Conservation (phyloP, 2,888 invertebrate genomes). For the Pardosa pseudoannulata region DNA sequence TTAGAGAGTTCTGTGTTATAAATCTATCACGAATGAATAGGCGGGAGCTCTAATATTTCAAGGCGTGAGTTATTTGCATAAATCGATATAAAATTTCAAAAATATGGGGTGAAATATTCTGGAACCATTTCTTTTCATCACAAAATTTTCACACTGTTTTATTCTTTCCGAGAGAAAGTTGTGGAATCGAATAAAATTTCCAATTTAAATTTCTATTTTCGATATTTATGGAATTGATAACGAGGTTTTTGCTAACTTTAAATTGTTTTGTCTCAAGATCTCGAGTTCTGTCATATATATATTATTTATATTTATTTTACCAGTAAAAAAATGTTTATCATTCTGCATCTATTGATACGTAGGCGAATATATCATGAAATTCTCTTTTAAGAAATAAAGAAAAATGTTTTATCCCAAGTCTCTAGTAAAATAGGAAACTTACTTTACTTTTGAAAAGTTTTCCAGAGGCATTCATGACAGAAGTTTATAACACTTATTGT, state of each 20-base stretch:
- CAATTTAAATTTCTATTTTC: background rate
- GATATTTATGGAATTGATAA: background rate
- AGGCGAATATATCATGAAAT: too few relatives aligned
- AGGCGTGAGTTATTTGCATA: background rate
- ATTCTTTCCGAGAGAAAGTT: background rate
- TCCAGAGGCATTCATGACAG: too few relatives aligned
- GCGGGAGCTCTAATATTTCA: background rate
- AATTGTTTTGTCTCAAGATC: too few relatives aligned
- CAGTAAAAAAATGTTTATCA: too few relatives aligned
- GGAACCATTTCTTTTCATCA: background rate
- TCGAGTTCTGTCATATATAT: too few relatives aligned
- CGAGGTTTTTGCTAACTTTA: background rate
- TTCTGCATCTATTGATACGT: too few relatives aligned
- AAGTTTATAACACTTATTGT: too few relatives aligned
- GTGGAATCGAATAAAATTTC: background rate
- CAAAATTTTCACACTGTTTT: background rate
- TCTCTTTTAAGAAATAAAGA: too few relatives aligned
- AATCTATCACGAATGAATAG: background rate
- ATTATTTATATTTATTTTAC: too few relatives aligned
- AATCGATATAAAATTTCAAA: slow-evolving; percentile 11
- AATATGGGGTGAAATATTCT: background rate
- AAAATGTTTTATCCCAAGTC: too few relatives aligned
- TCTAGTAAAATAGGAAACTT: too few relatives aligned
- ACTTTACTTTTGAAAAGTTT: too few relatives aligned
- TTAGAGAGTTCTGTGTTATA: background rate